phyloP scores from a whole-genome alignment of 2,113 vertebrate species.

The Seriola dumerili region DNA sequence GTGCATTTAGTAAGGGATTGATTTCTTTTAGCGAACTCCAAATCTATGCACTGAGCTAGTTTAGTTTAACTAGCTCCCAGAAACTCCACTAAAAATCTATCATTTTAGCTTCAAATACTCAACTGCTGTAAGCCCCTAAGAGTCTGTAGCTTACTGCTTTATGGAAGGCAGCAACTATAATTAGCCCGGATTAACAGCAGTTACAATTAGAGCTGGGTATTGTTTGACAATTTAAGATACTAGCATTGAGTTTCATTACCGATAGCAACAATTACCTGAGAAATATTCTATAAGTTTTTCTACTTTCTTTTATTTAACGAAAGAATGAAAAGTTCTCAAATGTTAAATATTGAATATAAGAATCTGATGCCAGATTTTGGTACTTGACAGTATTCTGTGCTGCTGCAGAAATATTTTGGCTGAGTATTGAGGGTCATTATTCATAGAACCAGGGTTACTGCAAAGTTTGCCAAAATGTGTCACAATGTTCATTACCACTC shows the following conservation, averaged over 20 bases:
- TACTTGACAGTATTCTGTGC: no score
- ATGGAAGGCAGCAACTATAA: background rate
- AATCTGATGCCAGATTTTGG: background rate
- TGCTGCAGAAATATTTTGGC: background rate
- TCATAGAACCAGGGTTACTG: background rate
- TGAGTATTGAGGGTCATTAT: background rate
- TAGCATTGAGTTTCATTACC: background rate
- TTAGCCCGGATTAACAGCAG: background rate
- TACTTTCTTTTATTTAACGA: background rate
- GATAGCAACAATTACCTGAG: background rate
- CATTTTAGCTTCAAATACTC: background rate
- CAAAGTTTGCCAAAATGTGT: background rate
- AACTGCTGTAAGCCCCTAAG: background rate
- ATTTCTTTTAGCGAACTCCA: slow-evolving; percentile 4
- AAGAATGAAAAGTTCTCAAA: background rate
- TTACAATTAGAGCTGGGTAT: background rate
- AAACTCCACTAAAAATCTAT: slow-evolving; percentile 28
- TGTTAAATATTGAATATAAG: background rate
- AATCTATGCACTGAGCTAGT: background rate
- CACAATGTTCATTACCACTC: background rate
- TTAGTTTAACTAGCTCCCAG: no score
- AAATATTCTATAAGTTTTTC: background rate
- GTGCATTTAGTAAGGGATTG: background rate
- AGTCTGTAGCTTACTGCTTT: background rate
- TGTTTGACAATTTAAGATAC: background rate